Evolutionary conservation across 2,797 vertebrate genomes (phyloP), one percentile per base, ranked within the genome.

Genomic region (Acrossocheilus fasciatus): DNA sequence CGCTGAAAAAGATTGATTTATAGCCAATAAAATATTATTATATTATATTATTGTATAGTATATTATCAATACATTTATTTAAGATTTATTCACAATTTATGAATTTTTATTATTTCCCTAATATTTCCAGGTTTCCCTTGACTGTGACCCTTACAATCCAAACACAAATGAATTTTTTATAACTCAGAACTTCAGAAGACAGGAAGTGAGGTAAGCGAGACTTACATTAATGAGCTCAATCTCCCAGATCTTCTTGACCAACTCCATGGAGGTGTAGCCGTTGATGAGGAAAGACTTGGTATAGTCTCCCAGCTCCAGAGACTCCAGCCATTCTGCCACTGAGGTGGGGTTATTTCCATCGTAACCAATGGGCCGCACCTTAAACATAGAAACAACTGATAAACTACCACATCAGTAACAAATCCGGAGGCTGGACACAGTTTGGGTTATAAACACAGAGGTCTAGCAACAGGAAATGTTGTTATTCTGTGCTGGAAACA

Each of bases 221-320:
- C 98, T 98, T 94, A 99, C 98, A 72, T 99, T 99, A 91, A 99
- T 98, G 94, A 99, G 97, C 93, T 99, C 98, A 68, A 99, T 98
- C 91, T 99, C 98, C 98, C 98, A 99, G 93, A 99, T 98, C 96
- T 99, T 99, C 95, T 99, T 99, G 88, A 99, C 97, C 90, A 99
- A 96, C 92, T 99, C 98, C 98, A 99, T 98, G 88, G 98, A 99
- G 10, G 98, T 99, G 95, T 99, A 99, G 86, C 98, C 98, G 43
- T 99, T 99, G 92, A 99, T 96, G 90, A 99, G 97, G 93, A 99
- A 99, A 84, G 97, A 96, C 94, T 99, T 99, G 91, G 98, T 99
- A 96, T 99, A 99, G 95, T 99, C 98, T 26, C 97, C 97, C 74
- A 99, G 94, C 93, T 99, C 98, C 93, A 99, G 91, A 73, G 98